A percentile compares a stretch with the other conserved stretches of the same genome.
phyloP scores from a whole-genome alignment of 2,888 invertebrate genomes.

The Phalera bucephala region DNA sequence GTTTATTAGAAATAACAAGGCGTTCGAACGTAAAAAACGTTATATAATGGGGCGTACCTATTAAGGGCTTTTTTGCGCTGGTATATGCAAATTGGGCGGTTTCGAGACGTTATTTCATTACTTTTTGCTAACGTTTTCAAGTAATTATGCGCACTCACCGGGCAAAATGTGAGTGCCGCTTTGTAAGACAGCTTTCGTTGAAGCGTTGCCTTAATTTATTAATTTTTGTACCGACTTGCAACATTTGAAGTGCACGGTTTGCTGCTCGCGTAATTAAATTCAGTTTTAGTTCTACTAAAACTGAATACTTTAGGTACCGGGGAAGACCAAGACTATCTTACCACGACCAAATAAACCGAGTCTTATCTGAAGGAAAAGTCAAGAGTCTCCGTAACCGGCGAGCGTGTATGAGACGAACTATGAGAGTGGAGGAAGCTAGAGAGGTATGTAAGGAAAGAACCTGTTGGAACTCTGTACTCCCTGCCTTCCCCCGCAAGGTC shows the following conservation, averaged over 20 bases:
- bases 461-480: too few relatives aligned
- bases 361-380: too few relatives aligned
- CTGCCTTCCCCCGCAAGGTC: too few relatives aligned
- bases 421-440: too few relatives aligned
- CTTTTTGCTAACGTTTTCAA: slow-evolving; percentile 43
- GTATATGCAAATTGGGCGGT: slow-evolving; percentile 40
- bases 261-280: slow-evolving; percentile 5
- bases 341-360: too few relatives aligned
- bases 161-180: slow-evolving; percentile 18
- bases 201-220: slow-evolving; percentile 35
- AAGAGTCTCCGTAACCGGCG: too few relatives aligned
- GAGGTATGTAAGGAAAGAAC: too few relatives aligned
- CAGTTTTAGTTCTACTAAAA: background rate
- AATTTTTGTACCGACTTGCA: slow-evolving; percentile 31
- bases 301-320: too few relatives aligned
- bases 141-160: slow-evolving; percentile 37
- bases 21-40: slow-evolving; percentile 3
- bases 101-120: slow-evolving; percentile 38
- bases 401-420: too few relatives aligned
- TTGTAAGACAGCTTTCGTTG: slow-evolving; percentile 30
- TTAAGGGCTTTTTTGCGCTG: slow-evolving; percentile 13
- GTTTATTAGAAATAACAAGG: slow-evolving; percentile 13
- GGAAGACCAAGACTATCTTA: too few relatives aligned
- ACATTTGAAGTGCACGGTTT: slow-evolving; percentile 16
- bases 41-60: slow-evolving; percentile 6